Base-by-base conservation (phyloP, 2,888 invertebrate genomes). In the Drosophila differens region DNA sequence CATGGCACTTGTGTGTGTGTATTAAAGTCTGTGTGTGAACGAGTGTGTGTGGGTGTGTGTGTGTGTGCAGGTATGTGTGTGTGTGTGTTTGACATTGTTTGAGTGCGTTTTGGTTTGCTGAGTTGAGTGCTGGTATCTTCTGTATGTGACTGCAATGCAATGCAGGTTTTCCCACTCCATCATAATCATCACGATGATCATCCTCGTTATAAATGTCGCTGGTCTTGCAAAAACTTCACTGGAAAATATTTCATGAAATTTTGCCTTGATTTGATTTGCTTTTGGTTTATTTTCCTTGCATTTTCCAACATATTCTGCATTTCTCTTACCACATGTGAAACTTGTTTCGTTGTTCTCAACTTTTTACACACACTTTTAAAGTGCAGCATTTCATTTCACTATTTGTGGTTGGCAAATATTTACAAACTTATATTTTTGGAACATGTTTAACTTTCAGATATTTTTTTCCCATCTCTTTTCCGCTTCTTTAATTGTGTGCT, bases 161-260 rank as follows among this genome's bases (percentile, higher is more conserved):
- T 82, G 68, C 66, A 75, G 81, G 79, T 79, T 88, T 82, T 65
- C 71, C 60, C 68, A 70, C 69, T 72, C 59, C 72, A 25, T 74
- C 78, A 63, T 57, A 59, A 35, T 69, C 76, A 67, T 37, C 12
- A 10, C 19, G 28, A 5, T 30, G 12, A 16, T 25, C 72, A 41
- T 71, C 70, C 54, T 54, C 60, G 52, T 70, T 74, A 68, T 90
- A 85, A 89, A 89, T 79, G 85, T 82, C 83, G 67, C 53, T 70
- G 61, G 51, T 52, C 33, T 41, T 37, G 19, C 19, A 37, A 68
- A 58, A 61, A n/a, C 37, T 12, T 37, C 35, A 12, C 19, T 35
- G 49, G 25, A 63, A 80, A 65, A 64, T 41, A 53, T 67, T 71
- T 63, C 63, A 67, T 61, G 60, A 61, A 28, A 76, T 71, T 59